Evolutionary conservation across 2,888 invertebrate species (phyloP).

Genomic region (Altica lythri): DNA sequence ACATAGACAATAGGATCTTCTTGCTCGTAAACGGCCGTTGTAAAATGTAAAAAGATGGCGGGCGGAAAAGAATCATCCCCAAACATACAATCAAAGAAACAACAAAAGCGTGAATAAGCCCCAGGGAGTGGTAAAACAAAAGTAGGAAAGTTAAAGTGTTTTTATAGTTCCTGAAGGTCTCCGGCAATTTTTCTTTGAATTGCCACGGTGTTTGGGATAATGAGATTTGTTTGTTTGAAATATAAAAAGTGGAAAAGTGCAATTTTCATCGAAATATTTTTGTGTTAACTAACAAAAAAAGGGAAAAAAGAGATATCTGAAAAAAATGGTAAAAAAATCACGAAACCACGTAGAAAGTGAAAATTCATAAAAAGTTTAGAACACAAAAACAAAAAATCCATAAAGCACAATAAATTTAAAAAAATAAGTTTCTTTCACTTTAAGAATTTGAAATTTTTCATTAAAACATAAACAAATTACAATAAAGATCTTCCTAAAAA

Average conservation of each 20-base stretch:
- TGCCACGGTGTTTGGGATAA: slow-evolving; percentile 15
- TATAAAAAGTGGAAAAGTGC: slow-evolving; percentile 3
- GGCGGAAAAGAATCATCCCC: slow-evolving; percentile 7
- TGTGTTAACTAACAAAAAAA: neutral
- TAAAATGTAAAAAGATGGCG: neutral
- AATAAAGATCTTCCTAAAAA: too few relatives aligned
- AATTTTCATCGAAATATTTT: slow-evolving; percentile 1
- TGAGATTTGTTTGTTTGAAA: slow-evolving; percentile 16
- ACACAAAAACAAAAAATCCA: too few relatives aligned
- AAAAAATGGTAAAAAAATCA: too few relatives aligned
- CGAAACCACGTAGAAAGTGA: too few relatives aligned
- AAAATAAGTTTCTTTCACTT: too few relatives aligned
- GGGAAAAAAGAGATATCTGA: too few relatives aligned
- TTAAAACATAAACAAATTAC: too few relatives aligned
- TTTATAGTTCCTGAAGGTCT: slow-evolving; percentile 16
- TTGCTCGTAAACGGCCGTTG: too few relatives aligned
- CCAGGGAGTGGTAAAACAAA: slow-evolving; percentile 13
- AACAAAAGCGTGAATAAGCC: slow-evolving; percentile 17
- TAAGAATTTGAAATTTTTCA: too few relatives aligned
- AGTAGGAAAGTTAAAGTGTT: slow-evolving; percentile 16
- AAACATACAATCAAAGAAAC: slow-evolving; percentile 18
- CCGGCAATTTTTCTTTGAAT: slow-evolving; percentile 17
- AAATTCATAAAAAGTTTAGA: too few relatives aligned
- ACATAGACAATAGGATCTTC: too few relatives aligned
- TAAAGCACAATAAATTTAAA: too few relatives aligned